Conservation (phyloP, 2,888 invertebrate species). For the Dasypolia templi region DNA sequence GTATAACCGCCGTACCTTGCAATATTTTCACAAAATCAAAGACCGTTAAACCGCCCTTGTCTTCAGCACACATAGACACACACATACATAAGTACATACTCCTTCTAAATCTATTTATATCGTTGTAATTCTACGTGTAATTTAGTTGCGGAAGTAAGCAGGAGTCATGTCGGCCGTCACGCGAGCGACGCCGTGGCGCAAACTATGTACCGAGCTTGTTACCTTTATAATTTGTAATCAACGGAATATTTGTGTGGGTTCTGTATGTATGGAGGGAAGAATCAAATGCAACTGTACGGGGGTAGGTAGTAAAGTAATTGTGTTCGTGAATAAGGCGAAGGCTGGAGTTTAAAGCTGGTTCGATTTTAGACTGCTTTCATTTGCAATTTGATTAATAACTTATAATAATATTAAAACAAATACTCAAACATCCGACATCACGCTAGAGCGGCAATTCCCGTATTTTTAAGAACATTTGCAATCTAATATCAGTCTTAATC, state of each 20-base stretch:
- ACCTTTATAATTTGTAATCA: conserved; percentile 60
- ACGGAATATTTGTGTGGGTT: conserved; percentile 45
- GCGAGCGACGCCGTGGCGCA: conserved; percentile 68
- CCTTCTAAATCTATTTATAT: conserved; percentile 73
- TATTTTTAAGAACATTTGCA: too few species aligned
- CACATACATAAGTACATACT: conserved; percentile 20
- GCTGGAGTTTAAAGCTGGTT: background rate
- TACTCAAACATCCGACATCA: too few species aligned
- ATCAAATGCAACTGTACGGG: conserved; percentile 30
- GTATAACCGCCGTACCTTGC: background rate
- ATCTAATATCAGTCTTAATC: too few species aligned
- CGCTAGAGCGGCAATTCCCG: too few species aligned
- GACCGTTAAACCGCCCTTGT: conserved; percentile 33
- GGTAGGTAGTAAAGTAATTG: conserved; percentile 1
- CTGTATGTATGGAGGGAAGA: conserved; percentile 33
- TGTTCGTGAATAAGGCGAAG: conserved; percentile 26
- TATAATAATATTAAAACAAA: too few species aligned
- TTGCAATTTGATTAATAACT: background rate
- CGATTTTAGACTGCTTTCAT: background rate
- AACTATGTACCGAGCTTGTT: conserved; percentile 65
- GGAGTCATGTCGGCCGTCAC: conserved; percentile 77
- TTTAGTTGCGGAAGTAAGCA: conserved; percentile 84
- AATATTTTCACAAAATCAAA: conserved; percentile 17
- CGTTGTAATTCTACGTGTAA: conserved; percentile 79
- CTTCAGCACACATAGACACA: conserved; percentile 52